Conservation (phyloP, 2,888 invertebrate species). For the Onthophagus sagittarius region DNA sequence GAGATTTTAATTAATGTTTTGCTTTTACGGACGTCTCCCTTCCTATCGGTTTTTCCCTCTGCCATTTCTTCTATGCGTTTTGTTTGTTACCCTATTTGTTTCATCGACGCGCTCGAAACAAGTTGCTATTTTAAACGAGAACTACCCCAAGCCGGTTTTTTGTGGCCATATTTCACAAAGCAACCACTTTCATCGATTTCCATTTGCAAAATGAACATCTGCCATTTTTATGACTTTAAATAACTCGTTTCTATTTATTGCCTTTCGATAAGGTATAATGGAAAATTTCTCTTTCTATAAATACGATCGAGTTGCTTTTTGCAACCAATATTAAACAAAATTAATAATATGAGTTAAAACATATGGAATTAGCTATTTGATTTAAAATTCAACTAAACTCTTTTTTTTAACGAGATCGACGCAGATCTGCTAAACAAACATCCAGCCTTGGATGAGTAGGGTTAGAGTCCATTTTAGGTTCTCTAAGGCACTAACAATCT, state of each 20-base stretch:
- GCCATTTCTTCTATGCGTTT: neutral
- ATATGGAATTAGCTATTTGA: no score
- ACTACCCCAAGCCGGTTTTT: neutral
- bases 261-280: neutral
- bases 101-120: neutral
- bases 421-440: no score
- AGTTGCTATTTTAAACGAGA: neutral
- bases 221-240: constrained; percentile 24
- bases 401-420: no score
- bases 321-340: no score
- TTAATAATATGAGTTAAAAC: no score
- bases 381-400: no score
- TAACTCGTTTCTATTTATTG: constrained; percentile 17
- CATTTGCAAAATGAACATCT: constrained; percentile 29
- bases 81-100: neutral
- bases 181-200: constrained; percentile 4
- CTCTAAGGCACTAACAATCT: no score
- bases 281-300: neutral
- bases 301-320: no score
- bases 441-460: no score
- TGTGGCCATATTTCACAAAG: neutral
- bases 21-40: neutral
- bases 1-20: neutral
- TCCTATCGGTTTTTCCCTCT: neutral
- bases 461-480: no score